A percentile compares a stretch with the other conserved stretches of the same genome.
Conservation (phyloP, 2,797 vertebrate species). For the Dromococcyx pavoninus region DNA sequence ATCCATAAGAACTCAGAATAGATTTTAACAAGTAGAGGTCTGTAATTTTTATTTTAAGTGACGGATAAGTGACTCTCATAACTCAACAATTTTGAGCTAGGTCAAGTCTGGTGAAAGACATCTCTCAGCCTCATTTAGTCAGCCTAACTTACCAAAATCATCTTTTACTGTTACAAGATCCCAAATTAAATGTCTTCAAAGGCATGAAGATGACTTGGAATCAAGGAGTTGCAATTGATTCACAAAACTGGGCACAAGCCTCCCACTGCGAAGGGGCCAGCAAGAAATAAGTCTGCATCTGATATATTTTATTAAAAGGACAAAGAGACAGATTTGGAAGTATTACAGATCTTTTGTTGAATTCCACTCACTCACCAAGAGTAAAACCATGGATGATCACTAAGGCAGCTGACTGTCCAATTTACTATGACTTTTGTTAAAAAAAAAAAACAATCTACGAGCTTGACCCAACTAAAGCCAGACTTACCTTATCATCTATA, state of each 20-base stretch:
- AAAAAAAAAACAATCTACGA: not conserved
- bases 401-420: not conserved
- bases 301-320: not conserved
- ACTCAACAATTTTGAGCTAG: not conserved
- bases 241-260: not conserved
- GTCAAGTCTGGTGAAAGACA: not conserved
- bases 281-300: not conserved
- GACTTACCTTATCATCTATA: not conserved
- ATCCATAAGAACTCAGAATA: not conserved
- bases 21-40: not conserved
- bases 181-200: not conserved
- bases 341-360: not conserved
- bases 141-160: not conserved
- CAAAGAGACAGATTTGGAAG: not conserved
- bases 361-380: not conserved
- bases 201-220: not conserved
- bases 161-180: not conserved
- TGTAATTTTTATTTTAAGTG: not conserved
- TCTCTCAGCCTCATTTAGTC: not conserved
- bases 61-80: not conserved
- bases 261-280: not conserved
- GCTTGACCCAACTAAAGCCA: conserved; percentile 1
- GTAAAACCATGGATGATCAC: not conserved
- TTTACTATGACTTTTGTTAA: not conserved
- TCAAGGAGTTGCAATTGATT: not conserved